These are phyloP conservation scores for Steinernema carpocapsae DNA, from an alignment of 2,888 invertebrate genomes.

Conservation along the genomic window DNA sequence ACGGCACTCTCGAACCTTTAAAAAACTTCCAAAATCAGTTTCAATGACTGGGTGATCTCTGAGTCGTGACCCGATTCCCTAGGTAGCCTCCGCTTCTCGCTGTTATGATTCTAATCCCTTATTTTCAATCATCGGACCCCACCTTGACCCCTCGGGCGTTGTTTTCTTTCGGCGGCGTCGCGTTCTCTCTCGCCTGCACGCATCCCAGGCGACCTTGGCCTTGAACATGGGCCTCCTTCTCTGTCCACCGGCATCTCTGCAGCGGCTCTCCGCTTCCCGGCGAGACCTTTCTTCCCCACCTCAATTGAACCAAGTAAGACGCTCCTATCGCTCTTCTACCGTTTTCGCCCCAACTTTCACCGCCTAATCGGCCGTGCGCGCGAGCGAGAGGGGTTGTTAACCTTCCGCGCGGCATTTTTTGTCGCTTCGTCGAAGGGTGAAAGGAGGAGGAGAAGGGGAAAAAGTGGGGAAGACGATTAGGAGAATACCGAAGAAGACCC, in stretches of 20 bases:
- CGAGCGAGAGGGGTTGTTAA: not conserved
- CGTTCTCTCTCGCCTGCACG: not conserved
- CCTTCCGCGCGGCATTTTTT: not conserved
- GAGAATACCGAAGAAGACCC: not conserved
- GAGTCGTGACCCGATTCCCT: not conserved
- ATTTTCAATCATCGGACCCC: not conserved
- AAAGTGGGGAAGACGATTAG: not conserved
- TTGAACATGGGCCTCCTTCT: constrained; percentile 16
- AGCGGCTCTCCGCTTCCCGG: not conserved
- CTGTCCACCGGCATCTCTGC: not conserved
- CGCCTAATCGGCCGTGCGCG: not conserved
- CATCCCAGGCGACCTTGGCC: constrained; percentile 13
- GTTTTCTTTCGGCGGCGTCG: not conserved
- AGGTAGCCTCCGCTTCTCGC: not conserved
- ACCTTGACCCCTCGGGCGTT: not conserved
- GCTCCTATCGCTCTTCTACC: not conserved
- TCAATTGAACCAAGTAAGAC: too few relatives aligned
- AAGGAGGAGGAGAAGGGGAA: not conserved
- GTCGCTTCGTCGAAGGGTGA: not conserved
- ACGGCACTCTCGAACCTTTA: too few relatives aligned
- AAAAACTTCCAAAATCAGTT: too few relatives aligned
- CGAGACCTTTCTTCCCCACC: too few relatives aligned
- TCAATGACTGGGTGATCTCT: too few relatives aligned
- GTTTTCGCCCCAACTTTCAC: not conserved
- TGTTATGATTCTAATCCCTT: not conserved